Percentiles rank a stretch among this genome's conserved stretches.
phyloP scores from a whole-genome alignment of 2,797 vertebrate species.

The Todus mexicanus region DNA sequence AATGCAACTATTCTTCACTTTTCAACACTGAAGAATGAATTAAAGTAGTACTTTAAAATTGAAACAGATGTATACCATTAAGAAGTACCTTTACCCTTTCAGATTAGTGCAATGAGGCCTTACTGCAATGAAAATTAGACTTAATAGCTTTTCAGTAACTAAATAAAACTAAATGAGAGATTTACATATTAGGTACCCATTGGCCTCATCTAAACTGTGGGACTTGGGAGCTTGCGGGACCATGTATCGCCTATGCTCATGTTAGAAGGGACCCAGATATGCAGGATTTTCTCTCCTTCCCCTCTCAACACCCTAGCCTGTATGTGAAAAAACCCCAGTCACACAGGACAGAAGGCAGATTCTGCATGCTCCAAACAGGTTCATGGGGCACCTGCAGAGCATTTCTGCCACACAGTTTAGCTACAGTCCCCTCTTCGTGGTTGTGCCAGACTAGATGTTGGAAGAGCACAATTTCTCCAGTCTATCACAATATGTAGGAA shows the following conservation, averaged over 20 bases:
- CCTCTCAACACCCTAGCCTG: background rate
- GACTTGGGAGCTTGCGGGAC: background rate
- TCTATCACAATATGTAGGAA: background rate
- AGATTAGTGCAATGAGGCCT: background rate
- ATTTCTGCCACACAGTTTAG: background rate
- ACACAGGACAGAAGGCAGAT: background rate
- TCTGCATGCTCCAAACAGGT: background rate
- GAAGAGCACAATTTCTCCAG: background rate
- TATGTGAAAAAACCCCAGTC: background rate
- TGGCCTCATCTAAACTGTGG: background rate
- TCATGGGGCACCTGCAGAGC: background rate
- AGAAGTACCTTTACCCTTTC: background rate
- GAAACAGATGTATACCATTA: background rate
- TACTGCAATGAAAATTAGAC: background rate
- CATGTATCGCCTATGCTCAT: background rate
- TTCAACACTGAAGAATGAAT: background rate
- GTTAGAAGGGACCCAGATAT: background rate
- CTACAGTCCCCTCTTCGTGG: background rate
- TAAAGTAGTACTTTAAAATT: background rate
- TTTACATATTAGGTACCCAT: background rate
- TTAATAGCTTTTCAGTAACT: background rate
- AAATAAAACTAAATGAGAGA: background rate
- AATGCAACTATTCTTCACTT: background rate
- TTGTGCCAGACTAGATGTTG: background rate
- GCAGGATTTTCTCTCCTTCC: background rate